phyloP scores from a whole-genome alignment of 1,140 invertebrate genomes.

The Apis laboriosa region DNA sequence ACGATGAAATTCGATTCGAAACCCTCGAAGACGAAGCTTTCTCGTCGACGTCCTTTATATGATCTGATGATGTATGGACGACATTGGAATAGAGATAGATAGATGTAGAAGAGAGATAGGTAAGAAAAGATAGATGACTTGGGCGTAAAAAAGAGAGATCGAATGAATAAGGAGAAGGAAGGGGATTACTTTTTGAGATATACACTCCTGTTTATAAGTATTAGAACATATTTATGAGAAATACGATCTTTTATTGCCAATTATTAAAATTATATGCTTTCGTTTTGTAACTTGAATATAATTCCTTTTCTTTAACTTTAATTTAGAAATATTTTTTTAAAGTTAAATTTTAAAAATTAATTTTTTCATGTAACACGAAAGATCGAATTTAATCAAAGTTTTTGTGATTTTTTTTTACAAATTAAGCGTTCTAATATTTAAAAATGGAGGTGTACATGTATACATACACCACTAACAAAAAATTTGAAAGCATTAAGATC shows the following conservation, averaged over 20 bases:
- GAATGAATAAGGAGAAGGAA: not conserved
- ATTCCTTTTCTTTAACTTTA: too few species aligned
- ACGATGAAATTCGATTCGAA: not conserved
- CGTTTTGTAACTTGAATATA: not conserved
- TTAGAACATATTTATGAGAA: not conserved
- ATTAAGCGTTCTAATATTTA: not conserved
- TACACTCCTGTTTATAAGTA: not conserved
- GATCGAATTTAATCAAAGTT: too few species aligned
- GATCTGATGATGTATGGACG: not conserved
- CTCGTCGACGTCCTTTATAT: not conserved
- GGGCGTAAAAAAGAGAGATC: constrained; percentile 7
- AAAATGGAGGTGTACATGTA: too few species aligned
- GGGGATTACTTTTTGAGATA: not conserved
- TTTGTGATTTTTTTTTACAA: too few species aligned
- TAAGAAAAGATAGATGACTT: constrained; percentile 2
- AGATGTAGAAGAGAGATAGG: constrained; percentile 23
- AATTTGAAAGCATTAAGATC: not conserved
- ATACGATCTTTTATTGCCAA: not conserved
- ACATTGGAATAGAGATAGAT: constrained; percentile 31
- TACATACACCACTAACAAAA: not conserved
- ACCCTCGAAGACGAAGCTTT: not conserved
- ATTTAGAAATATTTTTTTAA: too few species aligned
- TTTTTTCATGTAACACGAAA: too few species aligned
- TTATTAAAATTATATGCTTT: not conserved
- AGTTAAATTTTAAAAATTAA: too few species aligned